Evolutionary conservation across 1,140 invertebrate genomes (phyloP).

Genomic region (Dreissena polymorpha): DNA sequence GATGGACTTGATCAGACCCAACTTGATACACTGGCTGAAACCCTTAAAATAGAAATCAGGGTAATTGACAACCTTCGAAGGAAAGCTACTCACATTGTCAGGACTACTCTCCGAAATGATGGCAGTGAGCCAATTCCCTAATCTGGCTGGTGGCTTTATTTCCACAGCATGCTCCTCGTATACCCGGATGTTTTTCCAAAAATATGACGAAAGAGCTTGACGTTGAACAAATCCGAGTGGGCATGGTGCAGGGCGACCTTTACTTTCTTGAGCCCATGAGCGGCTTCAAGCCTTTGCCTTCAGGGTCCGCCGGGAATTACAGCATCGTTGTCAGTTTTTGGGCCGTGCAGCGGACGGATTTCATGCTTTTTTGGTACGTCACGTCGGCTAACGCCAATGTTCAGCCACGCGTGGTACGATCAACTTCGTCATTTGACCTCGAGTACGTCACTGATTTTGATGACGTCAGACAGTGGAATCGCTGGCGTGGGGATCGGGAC

Average conservation of each 20-base stretch:
- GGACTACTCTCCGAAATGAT: slow-evolving; percentile 9
- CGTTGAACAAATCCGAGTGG: slow-evolving; percentile 7
- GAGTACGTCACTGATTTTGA: slow-evolving; percentile 31
- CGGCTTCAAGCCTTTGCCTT: slow-evolving; percentile 17
- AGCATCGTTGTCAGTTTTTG: slow-evolving; percentile 12
- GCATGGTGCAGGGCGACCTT: slow-evolving; percentile 49
- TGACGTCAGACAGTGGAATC: slow-evolving; percentile 36
- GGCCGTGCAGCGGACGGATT: slow-evolving; percentile 25
- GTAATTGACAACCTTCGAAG: slow-evolving; percentile 20
- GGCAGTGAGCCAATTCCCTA: slow-evolving; percentile 12
- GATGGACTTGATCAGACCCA: neutral
- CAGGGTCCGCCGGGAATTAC: slow-evolving; percentile 10
- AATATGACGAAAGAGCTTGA: slow-evolving; percentile 15
- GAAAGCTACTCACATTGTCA: slow-evolving; percentile 2
- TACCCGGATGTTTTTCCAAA: slow-evolving; percentile 33
- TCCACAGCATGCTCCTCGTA: slow-evolving; percentile 41
- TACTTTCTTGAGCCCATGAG: slow-evolving; percentile 31
- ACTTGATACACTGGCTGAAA: slow-evolving; percentile 26
- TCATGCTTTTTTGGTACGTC: slow-evolving; percentile 40
- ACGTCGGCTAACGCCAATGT: neutral
- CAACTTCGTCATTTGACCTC: slow-evolving; percentile 1
- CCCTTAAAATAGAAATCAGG: slow-evolving; percentile 14
- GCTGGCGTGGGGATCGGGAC: slow-evolving; percentile 19
- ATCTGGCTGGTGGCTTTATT: slow-evolving; percentile 35
- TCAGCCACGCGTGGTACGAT: slow-evolving; percentile 23